Percentiles rank a stretch among this genome's conserved stretches.
Evolutionary conservation across 2,888 invertebrate species (phyloP).

Genomic region (Eutolmus rufibarbis): DNA sequence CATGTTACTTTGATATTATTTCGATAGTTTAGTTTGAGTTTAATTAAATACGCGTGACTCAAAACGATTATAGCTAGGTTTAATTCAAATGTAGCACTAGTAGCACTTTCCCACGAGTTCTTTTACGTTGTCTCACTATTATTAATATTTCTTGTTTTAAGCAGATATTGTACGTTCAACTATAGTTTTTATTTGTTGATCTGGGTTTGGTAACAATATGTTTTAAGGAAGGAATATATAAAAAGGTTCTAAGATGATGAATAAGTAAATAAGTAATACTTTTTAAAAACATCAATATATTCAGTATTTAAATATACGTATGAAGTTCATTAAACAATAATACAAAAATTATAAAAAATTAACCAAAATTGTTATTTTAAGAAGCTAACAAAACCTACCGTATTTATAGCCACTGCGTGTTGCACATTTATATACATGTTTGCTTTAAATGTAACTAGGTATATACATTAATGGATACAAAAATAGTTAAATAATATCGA

Average conservation of each 20-base stretch:
- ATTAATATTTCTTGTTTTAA: too few species aligned
- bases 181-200: too few species aligned
- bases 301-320: slow-evolving; percentile 23
- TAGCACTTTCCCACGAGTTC: too few species aligned
- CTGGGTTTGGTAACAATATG: too few species aligned
- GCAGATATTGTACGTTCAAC: too few species aligned
- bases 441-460: not conserved
- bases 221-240: too few species aligned
- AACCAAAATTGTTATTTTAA: not conserved
- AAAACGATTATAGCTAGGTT: too few species aligned
- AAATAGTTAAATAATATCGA: slow-evolving; percentile 20
- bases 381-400: not conserved
- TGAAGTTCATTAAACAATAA: slow-evolving; percentile 3
- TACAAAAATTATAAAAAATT: slow-evolving; percentile 22
- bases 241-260: not conserved
- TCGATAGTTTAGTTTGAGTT: too few species aligned
- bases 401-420: slow-evolving; percentile 13
- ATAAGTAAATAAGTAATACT: not conserved
- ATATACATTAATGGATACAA: slow-evolving; percentile 26
- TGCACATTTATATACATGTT: not conserved
- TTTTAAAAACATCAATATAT: slow-evolving; percentile 36
- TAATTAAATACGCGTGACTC: too few species aligned
- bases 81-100: too few species aligned
- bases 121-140: too few species aligned
- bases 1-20: too few species aligned